These are phyloP conservation scores for Columbina picui DNA, from an alignment of 2,113 vertebrate genomes.

Conservation along the genomic window DNA sequence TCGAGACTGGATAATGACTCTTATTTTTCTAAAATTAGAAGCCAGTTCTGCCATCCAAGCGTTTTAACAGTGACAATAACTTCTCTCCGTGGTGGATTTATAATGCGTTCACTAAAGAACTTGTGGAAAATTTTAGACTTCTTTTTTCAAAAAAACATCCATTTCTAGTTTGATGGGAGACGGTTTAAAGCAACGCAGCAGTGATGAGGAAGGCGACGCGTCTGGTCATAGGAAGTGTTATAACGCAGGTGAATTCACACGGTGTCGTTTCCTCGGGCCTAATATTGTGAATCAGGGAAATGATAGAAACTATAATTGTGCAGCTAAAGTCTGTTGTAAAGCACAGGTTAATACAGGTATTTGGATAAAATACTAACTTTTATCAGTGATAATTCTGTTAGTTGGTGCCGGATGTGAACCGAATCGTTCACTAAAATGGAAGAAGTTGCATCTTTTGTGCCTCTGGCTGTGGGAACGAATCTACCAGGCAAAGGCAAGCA, in stretches of 20 bases:
- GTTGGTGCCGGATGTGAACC: neutral
- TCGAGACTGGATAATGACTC: neutral
- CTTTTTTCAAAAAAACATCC: neutral
- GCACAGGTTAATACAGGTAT: neutral
- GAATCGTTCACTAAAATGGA: neutral
- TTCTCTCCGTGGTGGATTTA: neutral
- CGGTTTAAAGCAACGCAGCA: neutral
- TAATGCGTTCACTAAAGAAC: neutral
- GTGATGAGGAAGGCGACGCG: neutral
- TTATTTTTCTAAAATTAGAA: slow-evolving; percentile 48
- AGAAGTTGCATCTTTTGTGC: neutral
- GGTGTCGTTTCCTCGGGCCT: neutral
- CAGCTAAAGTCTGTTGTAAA: neutral
- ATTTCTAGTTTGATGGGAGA: neutral
- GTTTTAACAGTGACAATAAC: neutral
- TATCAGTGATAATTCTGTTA: neutral
- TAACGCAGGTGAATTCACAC: neutral
- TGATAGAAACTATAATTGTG: neutral
- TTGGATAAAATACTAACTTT: neutral
- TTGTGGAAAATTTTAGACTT: neutral
- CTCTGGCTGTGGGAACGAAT: neutral
- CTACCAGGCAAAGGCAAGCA: neutral
- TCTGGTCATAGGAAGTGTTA: neutral
- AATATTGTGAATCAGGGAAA: neutral
- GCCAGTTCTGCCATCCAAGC: neutral